phyloP scores from a whole-genome alignment of 2,797 vertebrate species.

The Halcyon badia region DNA sequence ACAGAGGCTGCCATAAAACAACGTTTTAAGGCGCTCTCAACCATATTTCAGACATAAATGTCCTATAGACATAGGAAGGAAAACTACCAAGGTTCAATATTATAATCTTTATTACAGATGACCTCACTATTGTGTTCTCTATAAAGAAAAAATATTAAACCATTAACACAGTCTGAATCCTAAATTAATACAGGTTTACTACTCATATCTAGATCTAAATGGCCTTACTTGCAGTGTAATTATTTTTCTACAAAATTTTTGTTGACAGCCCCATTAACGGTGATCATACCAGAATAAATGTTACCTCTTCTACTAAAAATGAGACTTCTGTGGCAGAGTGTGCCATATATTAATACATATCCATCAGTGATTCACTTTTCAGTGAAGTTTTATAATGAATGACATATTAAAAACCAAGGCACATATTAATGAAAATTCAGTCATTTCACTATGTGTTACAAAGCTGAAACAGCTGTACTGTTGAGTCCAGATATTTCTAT shows the following conservation, averaged over 20 bases:
- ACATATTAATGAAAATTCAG: slow-evolving; percentile 39
- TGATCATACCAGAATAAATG: slow-evolving; percentile 79
- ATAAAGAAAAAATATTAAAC: slow-evolving; percentile 88
- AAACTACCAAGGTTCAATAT: slow-evolving; percentile 81
- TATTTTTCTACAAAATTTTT: slow-evolving; percentile 83
- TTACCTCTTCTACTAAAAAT: slow-evolving; percentile 73
- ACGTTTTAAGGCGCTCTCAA: slow-evolving; percentile 79
- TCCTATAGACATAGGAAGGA: slow-evolving; percentile 78
- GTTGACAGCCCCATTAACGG: slow-evolving; percentile 82
- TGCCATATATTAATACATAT: slow-evolving; percentile 62
- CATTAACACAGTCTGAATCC: slow-evolving; percentile 81
- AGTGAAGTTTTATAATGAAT: slow-evolving; percentile 73
- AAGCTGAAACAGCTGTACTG: not conserved
- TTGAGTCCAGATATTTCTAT: not conserved
- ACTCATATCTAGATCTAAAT: slow-evolving; percentile 80
- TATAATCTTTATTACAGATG: slow-evolving; percentile 88
- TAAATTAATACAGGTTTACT: slow-evolving; percentile 85
- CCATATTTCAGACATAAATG: slow-evolving; percentile 84
- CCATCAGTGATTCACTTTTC: slow-evolving; percentile 37
- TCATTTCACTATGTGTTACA: not conserved
- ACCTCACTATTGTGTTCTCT: slow-evolving; percentile 88
- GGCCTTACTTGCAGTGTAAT: slow-evolving; percentile 74
- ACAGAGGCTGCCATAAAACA: slow-evolving; percentile 84
- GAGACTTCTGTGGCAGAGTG: slow-evolving; percentile 64
- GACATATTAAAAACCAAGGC: slow-evolving; percentile 65